Conservation (phyloP, 2,888 invertebrate genomes). For the Neoitamus cyanurus region DNA sequence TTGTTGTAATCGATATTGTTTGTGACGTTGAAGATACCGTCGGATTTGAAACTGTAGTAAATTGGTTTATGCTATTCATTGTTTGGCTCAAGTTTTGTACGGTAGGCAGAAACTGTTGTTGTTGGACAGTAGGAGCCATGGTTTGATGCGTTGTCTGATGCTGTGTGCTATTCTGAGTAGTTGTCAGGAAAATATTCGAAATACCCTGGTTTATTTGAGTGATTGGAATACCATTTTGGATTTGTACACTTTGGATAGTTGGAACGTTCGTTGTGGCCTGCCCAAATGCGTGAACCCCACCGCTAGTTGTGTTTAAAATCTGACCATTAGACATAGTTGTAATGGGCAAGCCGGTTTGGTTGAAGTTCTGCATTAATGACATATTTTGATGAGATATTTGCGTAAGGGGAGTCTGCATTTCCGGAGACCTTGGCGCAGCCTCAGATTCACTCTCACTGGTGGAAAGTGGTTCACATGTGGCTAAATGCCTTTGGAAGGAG, state of each 20-base stretch:
- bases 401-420: constrained; percentile 42
- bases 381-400: constrained; percentile 34
- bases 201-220: constrained; percentile 49
- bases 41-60: constrained; percentile 15
- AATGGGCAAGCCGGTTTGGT: constrained; percentile 26
- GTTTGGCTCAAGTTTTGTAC: constrained; percentile 44
- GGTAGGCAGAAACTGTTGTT: constrained; percentile 49
- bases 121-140: constrained; percentile 3
- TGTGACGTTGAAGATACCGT: constrained; percentile 34
- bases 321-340: background rate
- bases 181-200: constrained; percentile 50
- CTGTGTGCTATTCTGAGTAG: constrained; percentile 48
- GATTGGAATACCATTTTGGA: constrained; percentile 47
- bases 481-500: constrained; percentile 83
- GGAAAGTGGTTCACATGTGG: constrained; percentile 79
- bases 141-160: constrained; percentile 45
- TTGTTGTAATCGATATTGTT: constrained; percentile 37
- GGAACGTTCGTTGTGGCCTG: constrained; percentile 12
- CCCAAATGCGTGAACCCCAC: constrained; percentile 24
- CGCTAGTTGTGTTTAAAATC: background rate
- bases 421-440: constrained; percentile 69
- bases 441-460: constrained; percentile 87
- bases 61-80: constrained; percentile 21
- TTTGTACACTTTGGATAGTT: constrained; percentile 48
- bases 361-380: constrained; percentile 50